Base-by-base conservation (phyloP, 2,113 vertebrate genomes). In the Tringa solitaria region DNA sequence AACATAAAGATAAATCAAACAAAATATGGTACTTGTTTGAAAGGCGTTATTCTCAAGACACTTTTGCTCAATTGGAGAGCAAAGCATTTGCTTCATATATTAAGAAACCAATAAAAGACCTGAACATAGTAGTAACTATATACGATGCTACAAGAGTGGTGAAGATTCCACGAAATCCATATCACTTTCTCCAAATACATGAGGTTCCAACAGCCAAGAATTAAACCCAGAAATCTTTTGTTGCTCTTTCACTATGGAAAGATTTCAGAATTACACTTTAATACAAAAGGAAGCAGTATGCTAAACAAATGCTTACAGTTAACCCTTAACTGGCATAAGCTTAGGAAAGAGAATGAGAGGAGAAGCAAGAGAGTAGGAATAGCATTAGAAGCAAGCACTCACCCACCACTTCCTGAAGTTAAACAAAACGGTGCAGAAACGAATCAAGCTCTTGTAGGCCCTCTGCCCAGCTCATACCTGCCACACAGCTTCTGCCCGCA, bases 381-480 rank as follows among this genome's bases (percentile, higher is more conserved):
- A 51, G 30, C 46, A 60, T 28, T 59, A 75, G 68, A 95, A 88
- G 28, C 54, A 78, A 86, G 54, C 30, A 68, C 43, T 51, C 59
- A 70, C 54, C 33, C 80, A 73, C 48, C 32, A 26, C 51, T 30
- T 87, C 41, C 59, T 45, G 22, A 63, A 84, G 57, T 46, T 50
- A 69, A 65, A 53, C 39, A 91, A 48, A 48, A 77, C 81, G 35
- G 51, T 4, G 24, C n/a, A 78, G 64, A 67, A 95, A 59, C 26
- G 5, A 73, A 43, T 37, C 17, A 56, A 73, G 64, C 35, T 96
- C 87, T 79, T 60, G 30, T 11, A 68, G 60, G 39, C 35, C 35
- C 56, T 85, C 56, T 84, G 83, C 48, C 65, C 74, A 89, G 84
- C 28, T 91, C 69, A 8, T 68, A 84, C 81, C 77, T 84, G 87